Evolutionary conservation across 2,797 vertebrate species (phyloP).

Genomic region (Myotis pilosus): DNA sequence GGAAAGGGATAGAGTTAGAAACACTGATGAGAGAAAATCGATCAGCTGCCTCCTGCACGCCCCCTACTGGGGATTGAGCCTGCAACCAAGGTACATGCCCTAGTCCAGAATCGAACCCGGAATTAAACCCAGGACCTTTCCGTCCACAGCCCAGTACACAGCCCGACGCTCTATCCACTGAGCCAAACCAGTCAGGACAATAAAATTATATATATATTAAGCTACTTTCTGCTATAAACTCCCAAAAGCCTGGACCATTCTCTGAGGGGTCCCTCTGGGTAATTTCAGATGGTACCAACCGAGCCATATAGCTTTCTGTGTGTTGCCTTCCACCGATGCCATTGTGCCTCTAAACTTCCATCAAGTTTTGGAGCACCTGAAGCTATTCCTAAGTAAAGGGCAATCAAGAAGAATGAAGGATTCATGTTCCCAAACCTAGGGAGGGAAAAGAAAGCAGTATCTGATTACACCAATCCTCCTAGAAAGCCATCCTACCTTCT

Average conservation of each 20-base stretch:
- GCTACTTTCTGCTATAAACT: too few species aligned
- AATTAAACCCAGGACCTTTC: too few species aligned
- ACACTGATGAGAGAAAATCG: neutral
- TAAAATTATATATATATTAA: neutral
- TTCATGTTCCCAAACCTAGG: constrained; percentile 73
- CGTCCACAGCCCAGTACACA: too few species aligned
- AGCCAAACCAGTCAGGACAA: too few species aligned
- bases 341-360: constrained; percentile 86
- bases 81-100: neutral
- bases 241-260: neutral
- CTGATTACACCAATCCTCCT: neutral
- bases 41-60: neutral
- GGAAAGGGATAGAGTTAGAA: neutral
- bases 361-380: constrained; percentile 84
- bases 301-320: constrained; percentile 86
- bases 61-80: neutral
- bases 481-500: neutral
- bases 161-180: too few species aligned
- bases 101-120: too few species aligned
- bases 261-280: neutral
- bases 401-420: constrained; percentile 71
- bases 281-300: constrained; percentile 79
- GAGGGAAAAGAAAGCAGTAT: neutral
- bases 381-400: constrained; percentile 79
- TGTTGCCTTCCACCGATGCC: constrained; percentile 90